phyloP scores from a whole-genome alignment of 2,113 vertebrate species.

The Cyrtonyx montezumae region DNA sequence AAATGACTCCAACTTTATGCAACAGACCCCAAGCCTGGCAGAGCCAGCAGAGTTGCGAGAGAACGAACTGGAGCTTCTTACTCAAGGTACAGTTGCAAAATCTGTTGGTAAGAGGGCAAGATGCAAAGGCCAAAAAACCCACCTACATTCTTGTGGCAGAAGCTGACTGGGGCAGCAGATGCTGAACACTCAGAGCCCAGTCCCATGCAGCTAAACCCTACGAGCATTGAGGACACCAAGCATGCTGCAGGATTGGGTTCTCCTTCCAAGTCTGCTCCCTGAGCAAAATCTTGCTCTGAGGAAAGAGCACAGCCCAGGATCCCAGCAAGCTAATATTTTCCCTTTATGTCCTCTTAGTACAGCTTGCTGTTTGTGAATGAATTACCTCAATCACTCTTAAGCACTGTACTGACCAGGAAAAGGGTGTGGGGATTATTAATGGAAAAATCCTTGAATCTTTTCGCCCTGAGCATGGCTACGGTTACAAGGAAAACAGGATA shows the following conservation, averaged over 20 bases:
- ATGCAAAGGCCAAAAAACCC: neutral
- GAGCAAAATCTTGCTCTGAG: neutral
- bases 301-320: rapidly evolving
- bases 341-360: neutral
- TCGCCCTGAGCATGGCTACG: conserved; percentile 2
- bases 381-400: conserved; percentile 73
- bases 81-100: conserved; percentile 15
- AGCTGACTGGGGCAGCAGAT: neutral
- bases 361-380: conserved; percentile 68
- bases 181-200: neutral
- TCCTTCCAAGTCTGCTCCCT: neutral
- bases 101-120: neutral
- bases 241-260: neutral
- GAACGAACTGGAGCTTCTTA: neutral
- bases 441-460: conserved; percentile 75
- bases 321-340: neutral
- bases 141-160: neutral
- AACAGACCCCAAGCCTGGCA: conserved; percentile 24
- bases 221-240: neutral
- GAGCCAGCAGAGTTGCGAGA: neutral
- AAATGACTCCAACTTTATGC: conserved; percentile 23
- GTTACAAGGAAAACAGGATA: conserved; percentile 73
- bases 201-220: neutral
- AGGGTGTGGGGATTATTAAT: conserved; percentile 68
- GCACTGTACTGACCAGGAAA: conserved; percentile 59